These are phyloP conservation scores for Chrysolina oricalcia DNA, from an alignment of 2,888 invertebrate genomes.

Conservation along the genomic window DNA sequence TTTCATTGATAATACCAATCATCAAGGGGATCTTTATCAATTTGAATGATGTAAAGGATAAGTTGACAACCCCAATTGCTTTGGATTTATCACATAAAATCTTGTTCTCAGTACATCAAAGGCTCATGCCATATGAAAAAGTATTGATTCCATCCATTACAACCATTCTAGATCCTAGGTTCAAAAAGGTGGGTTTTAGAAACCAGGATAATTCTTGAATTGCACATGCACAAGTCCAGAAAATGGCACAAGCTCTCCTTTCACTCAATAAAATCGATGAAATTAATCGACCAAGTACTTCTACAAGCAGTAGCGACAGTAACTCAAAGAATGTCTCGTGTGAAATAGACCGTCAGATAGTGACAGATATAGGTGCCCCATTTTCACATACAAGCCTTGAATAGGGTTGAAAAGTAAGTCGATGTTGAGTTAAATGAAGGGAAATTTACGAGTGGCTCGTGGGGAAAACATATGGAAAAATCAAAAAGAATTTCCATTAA, in stretches of 20 bases:
- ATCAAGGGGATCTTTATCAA: constrained; percentile 18
- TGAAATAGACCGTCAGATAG: constrained; percentile 2
- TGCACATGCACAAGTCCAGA: constrained; percentile 23
- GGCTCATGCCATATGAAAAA: constrained; percentile 20
- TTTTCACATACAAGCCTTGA: too few relatives aligned
- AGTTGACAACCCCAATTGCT: constrained; percentile 17
- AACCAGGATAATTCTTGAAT: constrained; percentile 20
- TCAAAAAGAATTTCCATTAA: too few relatives aligned
- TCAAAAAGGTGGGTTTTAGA: constrained; percentile 30
- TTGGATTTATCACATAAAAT: constrained; percentile 6
- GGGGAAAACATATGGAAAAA: too few relatives aligned
- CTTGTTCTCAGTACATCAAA: constrained; percentile 8
- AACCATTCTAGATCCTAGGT: constrained; percentile 30
- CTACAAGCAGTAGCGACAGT: background rate
- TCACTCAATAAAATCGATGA: background rate
- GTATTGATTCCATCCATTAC: constrained; percentile 15
- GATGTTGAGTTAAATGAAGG: too few relatives aligned
- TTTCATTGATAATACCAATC: constrained; percentile 29
- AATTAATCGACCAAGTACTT: background rate
- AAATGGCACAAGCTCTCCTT: constrained; percentile 27
- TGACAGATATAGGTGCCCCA: too few relatives aligned
- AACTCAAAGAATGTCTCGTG: too few relatives aligned
- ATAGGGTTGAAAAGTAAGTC: too few relatives aligned
- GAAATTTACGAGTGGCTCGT: too few relatives aligned
- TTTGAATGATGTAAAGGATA: constrained; percentile 15